Base-by-base conservation (phyloP, 2,797 vertebrate species). In the Epinephelus malabaricus region DNA sequence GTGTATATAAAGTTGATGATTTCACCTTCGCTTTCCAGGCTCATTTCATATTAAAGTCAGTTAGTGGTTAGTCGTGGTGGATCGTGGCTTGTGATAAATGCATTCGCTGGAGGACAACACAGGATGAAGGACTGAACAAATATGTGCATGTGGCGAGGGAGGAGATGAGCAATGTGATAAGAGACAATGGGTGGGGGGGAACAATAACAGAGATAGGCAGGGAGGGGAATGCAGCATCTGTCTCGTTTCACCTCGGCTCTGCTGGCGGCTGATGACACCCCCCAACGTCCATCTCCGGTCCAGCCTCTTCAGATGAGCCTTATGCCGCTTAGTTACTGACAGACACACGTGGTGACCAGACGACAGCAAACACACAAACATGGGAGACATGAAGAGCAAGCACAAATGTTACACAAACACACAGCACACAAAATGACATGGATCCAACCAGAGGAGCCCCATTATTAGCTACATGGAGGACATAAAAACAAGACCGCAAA, bases 271-370 rank as follows among this genome's bases (percentile, higher is more conserved):
- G 97, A 99, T 98, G 96, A 99, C 98, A 93, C 98, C 98, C 91
- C 98, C 98, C 95, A 99, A 95, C 65, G 98, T 99, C 98, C 98
- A 99, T 95, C 98, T 97, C 94, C 98, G 98, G 96, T 99, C 98
- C 96, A 99, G 97, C 91, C 98, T 97, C 95, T 98, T 97, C 97
- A 99, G 97, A 91, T 99, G 98, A 95, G 98, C 97, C 96, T 99
- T 99, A 95, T 98, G 98, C 93, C 98, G 95, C 95, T 99, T 99
- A 98, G 98, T 98, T 92, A 99, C 98, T 99, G 97, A 95, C 93
- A 94, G 89, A 92, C 81, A 83, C 81, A 90, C 53, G 54, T 67
- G 79, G 81, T 46, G 83, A 91, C 84, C 91, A 89, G 83, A 92
- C 60, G 66, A 83, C 19, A 43, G 83, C 73, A 82, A 78, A 90